Evolutionary conservation across 2,113 vertebrate genomes (phyloP).

Genomic region (Thamnophis sirtalis): DNA sequence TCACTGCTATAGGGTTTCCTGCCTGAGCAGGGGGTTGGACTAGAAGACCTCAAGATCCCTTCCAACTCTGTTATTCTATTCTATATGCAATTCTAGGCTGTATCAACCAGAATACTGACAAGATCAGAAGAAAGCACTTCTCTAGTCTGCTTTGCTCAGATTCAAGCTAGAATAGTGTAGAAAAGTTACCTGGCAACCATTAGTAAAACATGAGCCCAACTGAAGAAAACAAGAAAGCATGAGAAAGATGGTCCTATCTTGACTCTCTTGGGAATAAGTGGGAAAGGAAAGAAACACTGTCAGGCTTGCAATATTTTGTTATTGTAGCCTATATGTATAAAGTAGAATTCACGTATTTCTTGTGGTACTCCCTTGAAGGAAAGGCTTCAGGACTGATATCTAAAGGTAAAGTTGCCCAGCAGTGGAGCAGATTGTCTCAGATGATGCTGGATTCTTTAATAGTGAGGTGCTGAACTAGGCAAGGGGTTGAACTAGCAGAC

Average conservation of each 20-base stretch:
- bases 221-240: not conserved
- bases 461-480: not conserved
- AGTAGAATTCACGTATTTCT: not conserved
- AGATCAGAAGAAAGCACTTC: not conserved
- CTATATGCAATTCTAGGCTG: not conserved
- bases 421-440: not conserved
- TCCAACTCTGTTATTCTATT: too few species aligned
- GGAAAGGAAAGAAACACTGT: not conserved
- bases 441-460: not conserved
- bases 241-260: not conserved
- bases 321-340: not conserved
- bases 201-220: not conserved
- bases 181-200: not conserved
- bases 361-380: not conserved
- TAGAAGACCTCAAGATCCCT: too few species aligned
- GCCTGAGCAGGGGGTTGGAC: too few species aligned
- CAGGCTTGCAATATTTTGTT: not conserved
- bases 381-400: not conserved
- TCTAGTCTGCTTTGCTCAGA: not conserved
- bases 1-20: too few species aligned
- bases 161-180: not conserved
- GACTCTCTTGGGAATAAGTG: not conserved
- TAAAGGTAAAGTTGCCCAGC: not conserved
- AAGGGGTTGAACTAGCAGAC: not conserved
- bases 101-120: not conserved